These are phyloP conservation scores for Pedicia rivosa DNA, from an alignment of 2,888 invertebrate species.

Conservation along the genomic window DNA sequence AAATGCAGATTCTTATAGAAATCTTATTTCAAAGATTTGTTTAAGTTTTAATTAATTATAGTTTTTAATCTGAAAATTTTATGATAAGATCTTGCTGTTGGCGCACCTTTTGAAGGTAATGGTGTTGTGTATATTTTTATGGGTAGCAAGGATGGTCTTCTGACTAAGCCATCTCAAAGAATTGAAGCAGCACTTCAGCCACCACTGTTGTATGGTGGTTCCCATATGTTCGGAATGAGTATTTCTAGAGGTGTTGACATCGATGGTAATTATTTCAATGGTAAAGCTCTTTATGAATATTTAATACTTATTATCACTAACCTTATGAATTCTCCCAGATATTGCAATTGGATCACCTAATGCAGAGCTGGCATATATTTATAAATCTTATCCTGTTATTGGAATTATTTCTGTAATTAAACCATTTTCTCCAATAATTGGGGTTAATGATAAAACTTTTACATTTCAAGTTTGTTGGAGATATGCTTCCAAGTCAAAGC, in stretches of 20 bases:
- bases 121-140: conserved; percentile 46
- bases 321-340: no score
- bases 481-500: no score
- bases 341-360: conserved; percentile 32
- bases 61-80: no score
- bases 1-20: no score
- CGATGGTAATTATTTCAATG: conserved; percentile 27
- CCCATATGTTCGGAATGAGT: conserved; percentile 28
- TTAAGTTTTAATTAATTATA: no score
- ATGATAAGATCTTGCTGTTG: conserved; percentile 47
- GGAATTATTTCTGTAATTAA: conserved; percentile 22
- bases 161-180: conserved; percentile 27
- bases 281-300: no score
- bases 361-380: conserved; percentile 29
- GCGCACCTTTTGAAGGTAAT: conserved; percentile 44
- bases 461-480: no score
- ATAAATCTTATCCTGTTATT: conserved; percentile 31
- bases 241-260: conserved; percentile 33
- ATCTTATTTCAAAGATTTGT: no score
- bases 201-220: background rate
- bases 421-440: conserved; percentile 27
- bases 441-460: conserved; percentile 23
- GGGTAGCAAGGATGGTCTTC: conserved; percentile 28
- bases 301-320: no score
- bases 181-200: conserved; percentile 21